These are phyloP conservation scores for Hoplodrina ambigua DNA, from an alignment of 2,888 invertebrate genomes.

Conservation along the genomic window DNA sequence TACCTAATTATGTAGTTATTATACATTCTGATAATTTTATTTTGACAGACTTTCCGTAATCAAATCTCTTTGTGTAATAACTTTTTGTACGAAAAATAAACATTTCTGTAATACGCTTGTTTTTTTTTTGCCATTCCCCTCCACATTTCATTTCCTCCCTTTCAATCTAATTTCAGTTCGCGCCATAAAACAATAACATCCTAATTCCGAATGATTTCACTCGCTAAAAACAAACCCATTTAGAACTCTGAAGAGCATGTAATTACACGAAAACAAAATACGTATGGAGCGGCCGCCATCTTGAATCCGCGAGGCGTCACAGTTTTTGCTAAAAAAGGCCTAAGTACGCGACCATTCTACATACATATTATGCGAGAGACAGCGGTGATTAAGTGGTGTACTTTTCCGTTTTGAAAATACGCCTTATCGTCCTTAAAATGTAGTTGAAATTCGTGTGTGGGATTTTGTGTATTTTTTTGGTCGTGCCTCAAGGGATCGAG, in stretches of 20 bases:
- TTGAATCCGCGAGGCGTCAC: conserved; percentile 87
- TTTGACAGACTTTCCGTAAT: background rate
- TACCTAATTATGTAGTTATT: background rate
- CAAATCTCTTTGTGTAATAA: background rate
- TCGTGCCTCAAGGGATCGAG: conserved; percentile 81
- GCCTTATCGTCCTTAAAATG: conserved; percentile 60
- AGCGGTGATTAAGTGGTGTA: conserved; percentile 83
- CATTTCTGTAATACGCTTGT: conserved; percentile 13
- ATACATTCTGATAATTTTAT: conserved; percentile 7
- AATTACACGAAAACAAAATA: conserved; percentile 71
- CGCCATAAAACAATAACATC: conserved; percentile 62
- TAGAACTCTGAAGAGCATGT: conserved; percentile 66
- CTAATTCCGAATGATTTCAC: conserved; percentile 65
- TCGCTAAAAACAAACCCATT: conserved; percentile 55
- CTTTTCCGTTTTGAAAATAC: conserved; percentile 58
- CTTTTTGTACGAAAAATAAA: conserved; percentile 48
- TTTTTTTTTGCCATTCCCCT: conserved; percentile 31
- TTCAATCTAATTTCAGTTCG: conserved; percentile 43
- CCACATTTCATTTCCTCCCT: conserved; percentile 10
- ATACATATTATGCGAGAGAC: conserved; percentile 84
- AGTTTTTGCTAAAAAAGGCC: conserved; percentile 83
- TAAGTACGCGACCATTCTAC: conserved; percentile 85
- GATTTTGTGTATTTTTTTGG: conserved; percentile 71
- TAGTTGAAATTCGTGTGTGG: conserved; percentile 63
- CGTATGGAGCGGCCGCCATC: conserved; percentile 81